Evolutionary conservation across 92 coral and sea anemone species (phyloP), one percentile per base, ranked within the genome.

Genomic region (Palythoa grandis): DNA sequence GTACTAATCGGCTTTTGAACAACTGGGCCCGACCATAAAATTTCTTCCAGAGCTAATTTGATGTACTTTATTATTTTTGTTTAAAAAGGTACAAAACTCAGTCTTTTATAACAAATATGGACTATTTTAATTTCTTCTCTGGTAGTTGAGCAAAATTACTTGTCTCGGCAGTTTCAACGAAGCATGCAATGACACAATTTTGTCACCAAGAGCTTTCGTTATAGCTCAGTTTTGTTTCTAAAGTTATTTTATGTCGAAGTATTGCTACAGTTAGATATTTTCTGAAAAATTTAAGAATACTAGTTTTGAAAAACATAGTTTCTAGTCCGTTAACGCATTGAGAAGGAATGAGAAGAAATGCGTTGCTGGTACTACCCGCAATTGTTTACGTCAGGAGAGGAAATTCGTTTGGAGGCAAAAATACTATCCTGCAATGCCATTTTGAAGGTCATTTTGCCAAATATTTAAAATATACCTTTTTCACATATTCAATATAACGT

Each of bases 341-440:
- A 22, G 23, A 29, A 76, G 43, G 70, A 90, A 74, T 53, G 88
- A 77, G 79, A 50, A 39, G 77, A 67, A 68, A 77, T 50, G 17
- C 25, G 23, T 39, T 17, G 57, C 98, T 76, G 92, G 98, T 90
- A 75, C 48, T 70, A 94, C 98, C 98, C 82, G 98, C 77, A 13
- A 8, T 66, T 94, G 94, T 92, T 94, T 93, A 94, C 94, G 93
- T 92, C 92, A 94, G 92, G 88, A 79, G 86, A 87, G 22, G 72
- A 83, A 70, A 66, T 76, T 87, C 78, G 77, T 66, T 80, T 68
- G 20, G 61, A 24, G 50, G 20, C 61, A 80, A 70, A 61, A 66
- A 48, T 66, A 3, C 35, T 22, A 11, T 80, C 22, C 16, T 22
- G 23, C n/a, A 67, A 48, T 15, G 22, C 60, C 11, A 29, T 23